These are phyloP conservation scores for Mesocentrotus franciscanus DNA, from an alignment of 53 echinoderm and acorn worm species.

Conservation along the genomic window DNA sequence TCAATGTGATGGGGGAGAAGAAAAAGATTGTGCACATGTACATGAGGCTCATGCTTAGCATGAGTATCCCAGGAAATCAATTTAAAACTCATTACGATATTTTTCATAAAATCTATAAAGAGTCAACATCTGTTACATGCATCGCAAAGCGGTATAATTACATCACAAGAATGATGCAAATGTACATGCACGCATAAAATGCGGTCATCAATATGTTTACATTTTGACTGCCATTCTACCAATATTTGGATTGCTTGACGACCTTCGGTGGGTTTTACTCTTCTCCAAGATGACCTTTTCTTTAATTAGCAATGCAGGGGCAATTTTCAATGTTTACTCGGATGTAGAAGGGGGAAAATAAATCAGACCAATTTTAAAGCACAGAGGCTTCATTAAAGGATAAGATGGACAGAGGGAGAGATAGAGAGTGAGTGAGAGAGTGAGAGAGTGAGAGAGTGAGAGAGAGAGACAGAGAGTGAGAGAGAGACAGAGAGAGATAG, in stretches of 20 bases:
- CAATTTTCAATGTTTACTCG: slow-evolving; percentile 39
- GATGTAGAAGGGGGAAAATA: not conserved
- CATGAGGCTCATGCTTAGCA: not conserved
- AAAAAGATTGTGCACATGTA: not conserved
- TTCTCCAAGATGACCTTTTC: slow-evolving; percentile 37
- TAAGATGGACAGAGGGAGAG: not conserved
- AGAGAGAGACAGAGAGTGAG: not conserved
- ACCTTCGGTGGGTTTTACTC: not conserved
- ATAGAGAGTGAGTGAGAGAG: not conserved
- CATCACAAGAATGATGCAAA: not conserved
- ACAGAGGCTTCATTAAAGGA: not conserved
- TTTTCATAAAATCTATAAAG: not conserved
- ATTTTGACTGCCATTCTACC: not conserved
- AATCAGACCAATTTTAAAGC: not conserved
- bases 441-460: not conserved
- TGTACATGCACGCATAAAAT: slow-evolving; percentile 16
- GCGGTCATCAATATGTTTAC: slow-evolving; percentile 15
- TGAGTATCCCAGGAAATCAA: not conserved
- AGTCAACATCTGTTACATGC: not conserved
- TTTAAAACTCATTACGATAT: not conserved
- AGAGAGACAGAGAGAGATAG: too few relatives aligned
- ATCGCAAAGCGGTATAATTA: not conserved
- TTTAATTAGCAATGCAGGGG: slow-evolving; percentile 41
- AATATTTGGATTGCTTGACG: slow-evolving; percentile 28
- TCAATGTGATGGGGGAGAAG: not conserved